Conservation (phyloP, 2,113 vertebrate genomes). For the Mohoua ochrocephala region DNA sequence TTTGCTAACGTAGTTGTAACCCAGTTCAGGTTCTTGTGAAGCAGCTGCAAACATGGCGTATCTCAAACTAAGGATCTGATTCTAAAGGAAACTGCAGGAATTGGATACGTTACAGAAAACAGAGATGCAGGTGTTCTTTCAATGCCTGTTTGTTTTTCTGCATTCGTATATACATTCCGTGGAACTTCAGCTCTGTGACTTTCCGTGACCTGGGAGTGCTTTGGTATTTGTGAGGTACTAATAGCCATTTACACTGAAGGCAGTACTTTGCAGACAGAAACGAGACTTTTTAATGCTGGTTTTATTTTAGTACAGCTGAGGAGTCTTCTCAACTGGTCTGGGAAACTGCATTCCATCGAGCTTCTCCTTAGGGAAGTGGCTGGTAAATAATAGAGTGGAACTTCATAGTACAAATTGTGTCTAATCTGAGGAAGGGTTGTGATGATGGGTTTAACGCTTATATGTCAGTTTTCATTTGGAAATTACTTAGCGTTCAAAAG, state of each 20-base stretch:
- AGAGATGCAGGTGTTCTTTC: background rate
- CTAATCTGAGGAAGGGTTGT: background rate
- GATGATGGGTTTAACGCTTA: background rate
- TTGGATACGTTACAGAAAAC: background rate
- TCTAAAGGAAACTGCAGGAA: background rate
- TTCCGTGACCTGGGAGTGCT: background rate
- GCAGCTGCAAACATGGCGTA: background rate
- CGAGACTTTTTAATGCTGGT: background rate
- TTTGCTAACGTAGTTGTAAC: background rate
- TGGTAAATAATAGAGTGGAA: background rate
- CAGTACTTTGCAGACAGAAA: background rate
- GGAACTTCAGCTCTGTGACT: background rate
- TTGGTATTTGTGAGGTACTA: background rate
- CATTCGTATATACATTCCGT: background rate
- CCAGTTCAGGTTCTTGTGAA: background rate
- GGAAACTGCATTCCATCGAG: background rate
- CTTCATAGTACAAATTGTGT: background rate
- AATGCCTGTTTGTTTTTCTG: background rate
- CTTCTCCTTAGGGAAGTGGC: background rate
- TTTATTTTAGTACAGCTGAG: background rate
- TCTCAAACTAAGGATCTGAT: background rate
- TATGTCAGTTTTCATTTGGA: background rate
- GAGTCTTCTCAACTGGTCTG: background rate
- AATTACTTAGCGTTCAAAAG: background rate
- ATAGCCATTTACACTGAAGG: background rate